phyloP scores from a whole-genome alignment of 2,797 vertebrate species.

The Cossypha niveicapilla region DNA sequence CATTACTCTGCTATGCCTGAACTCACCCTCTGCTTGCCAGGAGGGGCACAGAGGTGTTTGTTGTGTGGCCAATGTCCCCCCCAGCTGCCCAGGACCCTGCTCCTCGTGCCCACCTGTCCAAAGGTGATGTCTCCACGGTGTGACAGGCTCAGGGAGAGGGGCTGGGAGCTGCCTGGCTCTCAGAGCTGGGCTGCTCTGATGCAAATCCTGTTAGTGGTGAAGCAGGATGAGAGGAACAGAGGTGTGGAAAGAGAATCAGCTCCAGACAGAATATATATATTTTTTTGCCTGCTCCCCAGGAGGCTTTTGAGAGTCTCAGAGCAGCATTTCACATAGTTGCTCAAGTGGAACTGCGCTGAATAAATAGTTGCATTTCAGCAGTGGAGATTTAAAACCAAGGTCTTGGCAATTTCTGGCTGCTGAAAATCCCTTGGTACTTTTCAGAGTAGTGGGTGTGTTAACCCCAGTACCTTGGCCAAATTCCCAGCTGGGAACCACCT shows the following conservation, averaged over 20 bases:
- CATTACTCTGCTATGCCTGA: neutral
- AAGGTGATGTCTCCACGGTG: neutral
- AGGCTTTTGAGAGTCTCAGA: constrained; percentile 53
- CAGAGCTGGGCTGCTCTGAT: neutral
- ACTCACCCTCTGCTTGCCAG: neutral
- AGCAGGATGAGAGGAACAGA: constrained; percentile 9
- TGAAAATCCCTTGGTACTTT: constrained; percentile 44
- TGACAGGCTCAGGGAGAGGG: neutral
- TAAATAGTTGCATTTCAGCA: constrained; percentile 56
- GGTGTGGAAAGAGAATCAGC: constrained; percentile 33
- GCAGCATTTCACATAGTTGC: constrained; percentile 56
- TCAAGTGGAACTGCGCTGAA: constrained; percentile 51
- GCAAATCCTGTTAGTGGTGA: constrained; percentile 27
- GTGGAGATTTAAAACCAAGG: constrained; percentile 41
- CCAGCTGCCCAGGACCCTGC: neutral
- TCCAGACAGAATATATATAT: constrained; percentile 40
- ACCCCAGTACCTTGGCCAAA: constrained; percentile 15
- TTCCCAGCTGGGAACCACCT: constrained; percentile 36
- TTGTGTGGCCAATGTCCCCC: neutral
- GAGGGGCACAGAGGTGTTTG: neutral
- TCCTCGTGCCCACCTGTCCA: neutral
- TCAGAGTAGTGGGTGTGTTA: constrained; percentile 29
- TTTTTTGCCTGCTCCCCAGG: neutral
- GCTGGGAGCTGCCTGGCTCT: neutral
- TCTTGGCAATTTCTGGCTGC: constrained; percentile 25